Evolutionary conservation across 1,140 invertebrate genomes (phyloP).

Genomic region (Euschistus heros): DNA sequence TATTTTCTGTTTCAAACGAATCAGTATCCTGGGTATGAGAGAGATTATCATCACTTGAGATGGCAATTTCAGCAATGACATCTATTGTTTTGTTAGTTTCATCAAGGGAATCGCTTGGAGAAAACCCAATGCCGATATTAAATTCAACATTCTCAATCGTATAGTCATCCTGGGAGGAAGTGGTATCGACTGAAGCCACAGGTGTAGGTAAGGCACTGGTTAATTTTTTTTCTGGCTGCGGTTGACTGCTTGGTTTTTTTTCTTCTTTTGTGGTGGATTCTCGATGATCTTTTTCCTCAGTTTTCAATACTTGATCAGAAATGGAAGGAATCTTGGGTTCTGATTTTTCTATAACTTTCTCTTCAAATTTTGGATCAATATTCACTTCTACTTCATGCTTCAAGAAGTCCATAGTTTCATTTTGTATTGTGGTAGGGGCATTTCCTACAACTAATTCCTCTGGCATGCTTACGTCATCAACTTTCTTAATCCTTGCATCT

Average conservation of each 20-base stretch:
- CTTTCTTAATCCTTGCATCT: no score
- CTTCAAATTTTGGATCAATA: background rate
- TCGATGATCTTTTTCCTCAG: no score
- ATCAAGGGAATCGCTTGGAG: background rate
- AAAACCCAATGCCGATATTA: background rate
- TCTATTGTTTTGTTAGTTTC: background rate
- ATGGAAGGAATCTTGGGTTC: background rate
- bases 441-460: no score
- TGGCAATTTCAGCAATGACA: background rate
- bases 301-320: background rate
- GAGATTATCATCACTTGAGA: slow-evolving; percentile 1
- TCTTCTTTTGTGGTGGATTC: no score
- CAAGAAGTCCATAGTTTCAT: background rate
- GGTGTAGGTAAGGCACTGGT: no score
- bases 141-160: background rate
- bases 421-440: no score
- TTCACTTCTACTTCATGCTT: background rate
- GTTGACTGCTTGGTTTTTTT: background rate
- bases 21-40: background rate
- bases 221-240: background rate
- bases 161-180: slow-evolving; percentile 14
- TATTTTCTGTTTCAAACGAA: slow-evolving; percentile 3
- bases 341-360: background rate
- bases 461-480: no score
- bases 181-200: slow-evolving; percentile 12